Base-by-base conservation (phyloP, 2,888 invertebrate species). In the Tiliacea citrago region DNA sequence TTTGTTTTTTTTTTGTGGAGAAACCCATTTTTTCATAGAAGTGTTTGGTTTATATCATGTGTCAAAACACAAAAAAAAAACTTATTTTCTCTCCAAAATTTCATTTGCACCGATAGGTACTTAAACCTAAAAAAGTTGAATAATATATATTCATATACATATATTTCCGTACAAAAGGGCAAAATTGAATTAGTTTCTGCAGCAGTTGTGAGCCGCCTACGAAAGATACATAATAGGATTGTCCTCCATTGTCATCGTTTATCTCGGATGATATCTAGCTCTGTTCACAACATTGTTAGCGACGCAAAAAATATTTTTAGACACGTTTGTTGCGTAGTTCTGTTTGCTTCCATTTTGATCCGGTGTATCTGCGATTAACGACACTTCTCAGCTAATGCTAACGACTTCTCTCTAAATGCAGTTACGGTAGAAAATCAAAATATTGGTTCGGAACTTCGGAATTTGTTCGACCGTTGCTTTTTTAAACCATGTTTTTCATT, bases 261-360 rank as follows among this genome's bases (percentile, higher is more conserved):
- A 70, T 74, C 63, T 62, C 24, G 16, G 55, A 70, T 68, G 35
- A 61, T 65, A 77, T 70, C 57, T 72, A 60, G 68, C 68, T 60
- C 68, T 72, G 61, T 77, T 66, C 53, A 77, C 62, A 68, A 76
- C 57, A 70, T 62, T 62, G 39, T 63, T 53, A 81, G 47, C 76
- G 29, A 57, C 53, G 42, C 49, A 75, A 58, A 49, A 73, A 65
- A 62, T 71, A 63, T 68, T 71, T 68, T 80, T 65, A 68, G 55
- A 71, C 24, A 24, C 51, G 42, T 69, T 73, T 67, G 58, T 70
- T 45, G 57, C 39, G 39, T 55, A 55, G 21, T 58, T 75, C 24
- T 55, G 10, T 65, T n/a, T 29, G 18, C 58, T 58, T 61, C 24
- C 49, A 55, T 55, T 29, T 53, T 45, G 1, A 8, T 60, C 53